These are phyloP conservation scores for Lacanobia wlatinum DNA, from an alignment of 2,888 invertebrate genomes.

Conservation along the genomic window DNA sequence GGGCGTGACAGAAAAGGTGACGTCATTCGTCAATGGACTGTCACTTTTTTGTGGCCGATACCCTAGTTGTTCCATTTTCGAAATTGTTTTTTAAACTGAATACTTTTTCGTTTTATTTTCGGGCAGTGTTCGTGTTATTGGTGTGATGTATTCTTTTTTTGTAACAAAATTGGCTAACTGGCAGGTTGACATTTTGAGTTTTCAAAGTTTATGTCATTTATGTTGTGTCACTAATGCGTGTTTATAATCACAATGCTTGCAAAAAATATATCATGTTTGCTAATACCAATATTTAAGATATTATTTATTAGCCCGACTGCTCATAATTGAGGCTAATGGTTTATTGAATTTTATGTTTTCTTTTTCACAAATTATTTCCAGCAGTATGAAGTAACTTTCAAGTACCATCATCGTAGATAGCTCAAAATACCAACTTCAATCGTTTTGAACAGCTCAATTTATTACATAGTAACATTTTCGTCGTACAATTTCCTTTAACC, in stretches of 20 bases:
- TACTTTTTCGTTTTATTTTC: constrained; percentile 42
- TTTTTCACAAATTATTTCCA: no score
- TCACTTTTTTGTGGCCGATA: constrained; percentile 71
- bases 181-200: constrained; percentile 18
- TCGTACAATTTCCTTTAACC: constrained; percentile 67
- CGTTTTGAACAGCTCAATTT: neutral
- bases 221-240: neutral
- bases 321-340: no score
- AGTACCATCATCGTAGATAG: neutral
- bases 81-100: constrained; percentile 70
- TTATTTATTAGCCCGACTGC: no score
- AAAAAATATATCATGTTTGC: neutral
- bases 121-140: constrained; percentile 40
- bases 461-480: constrained; percentile 49
- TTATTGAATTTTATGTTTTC: no score
- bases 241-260: neutral
- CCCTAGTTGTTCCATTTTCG: constrained; percentile 70
- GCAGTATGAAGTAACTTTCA: no score
- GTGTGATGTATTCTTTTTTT: neutral
- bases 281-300: neutral
- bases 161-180: neutral
- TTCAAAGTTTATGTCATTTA: neutral
- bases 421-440: neutral
- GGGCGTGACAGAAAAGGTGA: constrained; percentile 69
- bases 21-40: constrained; percentile 77